Evolutionary conservation across 2,797 vertebrate genomes (phyloP).

Genomic region (Enteromius unitaeniatus): DNA sequence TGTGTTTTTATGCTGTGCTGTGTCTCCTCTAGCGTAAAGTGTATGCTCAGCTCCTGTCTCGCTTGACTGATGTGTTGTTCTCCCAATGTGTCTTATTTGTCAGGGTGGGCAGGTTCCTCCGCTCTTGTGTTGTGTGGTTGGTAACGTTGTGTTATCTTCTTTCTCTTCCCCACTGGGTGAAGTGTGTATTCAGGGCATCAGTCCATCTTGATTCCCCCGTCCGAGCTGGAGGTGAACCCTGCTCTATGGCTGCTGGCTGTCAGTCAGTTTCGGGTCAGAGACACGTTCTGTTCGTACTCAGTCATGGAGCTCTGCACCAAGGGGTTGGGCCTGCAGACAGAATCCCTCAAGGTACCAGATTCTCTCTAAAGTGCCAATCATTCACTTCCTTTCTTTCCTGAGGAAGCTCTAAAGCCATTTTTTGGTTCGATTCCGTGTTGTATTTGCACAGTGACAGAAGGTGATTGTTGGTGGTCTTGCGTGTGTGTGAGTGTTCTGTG

Average conservation of each 20-base stretch:
- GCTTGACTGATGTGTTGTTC: slow-evolving; percentile 34
- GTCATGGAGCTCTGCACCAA: slow-evolving; percentile 99
- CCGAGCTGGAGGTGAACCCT: slow-evolving; percentile 95
- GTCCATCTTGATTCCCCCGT: slow-evolving; percentile 97
- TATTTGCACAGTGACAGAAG: slow-evolving; percentile 12
- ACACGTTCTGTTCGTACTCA: slow-evolving; percentile 98
- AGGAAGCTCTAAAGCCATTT: neutral
- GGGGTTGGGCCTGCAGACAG: slow-evolving; percentile 96
- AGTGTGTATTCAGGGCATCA: slow-evolving; percentile 99
- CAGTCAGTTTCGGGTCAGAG: slow-evolving; percentile 97
- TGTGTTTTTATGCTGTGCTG: slow-evolving; percentile 39
- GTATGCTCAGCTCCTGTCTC: slow-evolving; percentile 50
- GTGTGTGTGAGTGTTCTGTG: slow-evolving; percentile 37
- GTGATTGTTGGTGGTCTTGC: slow-evolving; percentile 15
- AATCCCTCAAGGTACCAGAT: slow-evolving; percentile 89
- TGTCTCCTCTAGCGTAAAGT: slow-evolving; percentile 34
- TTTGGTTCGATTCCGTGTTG: slow-evolving; percentile 1
- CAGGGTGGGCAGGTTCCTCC: slow-evolving; percentile 8
- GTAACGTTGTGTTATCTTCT: slow-evolving; percentile 36
- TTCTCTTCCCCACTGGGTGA: slow-evolving; percentile 53
- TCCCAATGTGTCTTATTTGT: slow-evolving; percentile 37
- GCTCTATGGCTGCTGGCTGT: slow-evolving; percentile 97
- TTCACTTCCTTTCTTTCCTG: neutral
- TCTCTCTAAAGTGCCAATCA: slow-evolving; percentile 15
- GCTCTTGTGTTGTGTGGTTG: slow-evolving; percentile 12